Conservation (phyloP, 2,888 invertebrate species). For the Sarcophaga subvicina region DNA sequence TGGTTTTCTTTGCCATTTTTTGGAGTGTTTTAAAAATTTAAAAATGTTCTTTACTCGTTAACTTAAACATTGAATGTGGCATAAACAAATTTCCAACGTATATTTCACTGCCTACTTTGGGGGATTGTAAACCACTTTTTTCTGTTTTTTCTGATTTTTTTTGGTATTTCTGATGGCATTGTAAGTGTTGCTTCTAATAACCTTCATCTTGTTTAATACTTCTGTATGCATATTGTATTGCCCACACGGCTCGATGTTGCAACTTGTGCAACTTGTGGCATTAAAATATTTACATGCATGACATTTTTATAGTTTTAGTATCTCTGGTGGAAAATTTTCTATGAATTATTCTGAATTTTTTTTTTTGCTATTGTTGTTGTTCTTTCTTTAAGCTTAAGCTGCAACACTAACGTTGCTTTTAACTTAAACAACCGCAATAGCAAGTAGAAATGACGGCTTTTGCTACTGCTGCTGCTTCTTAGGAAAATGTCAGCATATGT, state of each 20-base stretch:
- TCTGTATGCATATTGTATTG: conserved; percentile 4
- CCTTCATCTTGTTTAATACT: conserved; percentile 48
- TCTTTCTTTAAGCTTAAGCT: too few relatives aligned
- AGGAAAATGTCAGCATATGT: neutral
- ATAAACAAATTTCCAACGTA: conserved; percentile 10
- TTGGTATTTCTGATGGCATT: too few relatives aligned
- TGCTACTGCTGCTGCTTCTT: neutral
- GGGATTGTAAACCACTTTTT: neutral
- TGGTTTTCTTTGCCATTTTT: too few relatives aligned
- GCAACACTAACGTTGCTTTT: neutral
- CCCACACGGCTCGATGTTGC: neutral
- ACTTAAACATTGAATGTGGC: neutral
- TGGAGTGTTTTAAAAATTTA: neutral
- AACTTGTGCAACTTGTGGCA: conserved; percentile 38
- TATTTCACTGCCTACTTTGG: conserved; percentile 3
- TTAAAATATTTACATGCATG: conserved; percentile 56
- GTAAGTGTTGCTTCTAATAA: conserved; percentile 16
- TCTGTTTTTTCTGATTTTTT: neutral
- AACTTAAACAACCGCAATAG: conserved; percentile 22
- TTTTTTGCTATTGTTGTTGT: too few relatives aligned
- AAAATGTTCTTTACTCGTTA: neutral
- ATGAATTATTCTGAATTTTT: conserved; percentile 28
- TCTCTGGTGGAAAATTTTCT: conserved; percentile 62
- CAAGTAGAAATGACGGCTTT: neutral
- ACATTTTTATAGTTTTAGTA: conserved; percentile 62